A percentile compares a stretch with the other conserved stretches of the same genome.
Evolutionary conservation across 2,797 vertebrate species (phyloP).

Genomic region (Arctocebus calabarensis): DNA sequence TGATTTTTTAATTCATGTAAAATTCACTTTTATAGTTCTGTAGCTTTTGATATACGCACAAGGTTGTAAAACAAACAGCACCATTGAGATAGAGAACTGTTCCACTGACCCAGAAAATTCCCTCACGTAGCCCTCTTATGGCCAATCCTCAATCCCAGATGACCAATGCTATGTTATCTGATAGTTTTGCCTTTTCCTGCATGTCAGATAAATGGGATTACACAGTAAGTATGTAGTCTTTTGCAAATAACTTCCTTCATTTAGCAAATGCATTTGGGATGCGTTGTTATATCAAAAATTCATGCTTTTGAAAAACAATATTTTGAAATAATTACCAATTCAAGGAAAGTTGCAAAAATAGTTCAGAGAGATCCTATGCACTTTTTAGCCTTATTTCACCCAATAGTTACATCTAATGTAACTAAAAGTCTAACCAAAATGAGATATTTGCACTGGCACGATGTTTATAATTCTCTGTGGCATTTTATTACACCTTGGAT

Average conservation of each 20-base stretch:
- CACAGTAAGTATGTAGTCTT: not conserved
- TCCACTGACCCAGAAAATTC: not conserved
- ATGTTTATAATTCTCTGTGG: not conserved
- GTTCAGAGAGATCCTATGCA: not conserved
- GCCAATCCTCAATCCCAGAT: not conserved
- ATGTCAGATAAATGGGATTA: not conserved
- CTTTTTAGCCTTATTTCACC: not conserved
- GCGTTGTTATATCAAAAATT: not conserved
- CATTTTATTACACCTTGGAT: not conserved
- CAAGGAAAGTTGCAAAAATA: not conserved
- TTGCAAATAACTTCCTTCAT: not conserved
- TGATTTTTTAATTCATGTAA: not conserved
- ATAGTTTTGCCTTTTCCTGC: not conserved
- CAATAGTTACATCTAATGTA: not conserved
- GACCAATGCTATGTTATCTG: not conserved
- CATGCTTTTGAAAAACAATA: not conserved
- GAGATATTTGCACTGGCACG: not conserved
- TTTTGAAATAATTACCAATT: conserved; percentile 11
- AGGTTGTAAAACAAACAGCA: not conserved
- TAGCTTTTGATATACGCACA: conserved; percentile 20
- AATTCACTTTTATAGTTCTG: not conserved
- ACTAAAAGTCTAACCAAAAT: not conserved
- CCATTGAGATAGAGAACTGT: not conserved
- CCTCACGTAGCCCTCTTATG: too few relatives aligned
- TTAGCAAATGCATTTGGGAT: not conserved